Conservation (phyloP, 64 coral and sea anemone species). For the Orbicella faveolata region DNA sequence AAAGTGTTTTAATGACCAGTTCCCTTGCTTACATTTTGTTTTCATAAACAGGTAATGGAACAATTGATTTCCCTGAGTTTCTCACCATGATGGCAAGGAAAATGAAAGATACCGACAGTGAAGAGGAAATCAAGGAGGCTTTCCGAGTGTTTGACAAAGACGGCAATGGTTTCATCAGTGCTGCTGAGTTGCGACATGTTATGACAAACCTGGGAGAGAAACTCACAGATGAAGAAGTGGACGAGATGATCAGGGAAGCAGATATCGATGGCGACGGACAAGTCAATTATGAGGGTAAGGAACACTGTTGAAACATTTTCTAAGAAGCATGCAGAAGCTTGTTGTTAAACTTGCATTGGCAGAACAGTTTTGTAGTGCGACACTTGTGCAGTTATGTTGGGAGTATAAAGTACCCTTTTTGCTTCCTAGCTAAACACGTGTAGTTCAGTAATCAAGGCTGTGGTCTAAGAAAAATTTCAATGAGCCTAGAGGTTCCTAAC, state of each 20-base stretch:
- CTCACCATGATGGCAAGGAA: constrained; percentile 88
- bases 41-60: constrained; percentile 65
- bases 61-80: constrained; percentile 84
- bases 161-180: constrained; percentile 85
- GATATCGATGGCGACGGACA: constrained; percentile 81
- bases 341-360: too few relatives aligned
- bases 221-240: constrained; percentile 84
- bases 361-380: too few relatives aligned
- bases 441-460: too few relatives aligned
- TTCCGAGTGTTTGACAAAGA: constrained; percentile 88
- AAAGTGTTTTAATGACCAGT: neutral
- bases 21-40: neutral
- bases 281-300: constrained; percentile 56
- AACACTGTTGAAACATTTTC: neutral
- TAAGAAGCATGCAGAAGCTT: too few relatives aligned
- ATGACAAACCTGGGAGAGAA: constrained; percentile 90
- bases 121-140: constrained; percentile 80
- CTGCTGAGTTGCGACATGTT: constrained; percentile 82
- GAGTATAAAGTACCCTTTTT: too few relatives aligned
- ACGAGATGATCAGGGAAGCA: constrained; percentile 88
- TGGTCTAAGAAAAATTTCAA: too few relatives aligned
- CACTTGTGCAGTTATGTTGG: too few relatives aligned
- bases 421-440: too few relatives aligned
- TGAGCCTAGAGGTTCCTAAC: too few relatives aligned
- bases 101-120: constrained; percentile 84